These are phyloP conservation scores for Blennius ocellaris DNA, from an alignment of 2,113 vertebrate species.

Conservation along the genomic window DNA sequence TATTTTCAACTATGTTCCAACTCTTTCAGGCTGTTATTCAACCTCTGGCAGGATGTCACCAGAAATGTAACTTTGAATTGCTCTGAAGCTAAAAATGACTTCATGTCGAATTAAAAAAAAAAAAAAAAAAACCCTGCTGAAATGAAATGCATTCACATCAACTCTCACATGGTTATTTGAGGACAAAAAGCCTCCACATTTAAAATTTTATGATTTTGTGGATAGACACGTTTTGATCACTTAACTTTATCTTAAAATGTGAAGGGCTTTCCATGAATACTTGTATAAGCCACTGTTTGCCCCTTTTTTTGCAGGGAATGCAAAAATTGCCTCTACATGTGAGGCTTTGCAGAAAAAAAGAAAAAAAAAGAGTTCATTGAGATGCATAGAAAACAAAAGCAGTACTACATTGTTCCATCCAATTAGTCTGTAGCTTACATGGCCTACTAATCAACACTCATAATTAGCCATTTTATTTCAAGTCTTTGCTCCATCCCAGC, in stretches of 20 bases:
- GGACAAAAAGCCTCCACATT: constrained; percentile 10
- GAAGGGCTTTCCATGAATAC: constrained; percentile 1
- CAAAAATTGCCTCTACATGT: constrained; percentile 41
- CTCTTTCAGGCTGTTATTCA: background rate
- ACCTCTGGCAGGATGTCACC: background rate
- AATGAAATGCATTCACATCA: background rate
- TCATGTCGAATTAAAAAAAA: background rate
- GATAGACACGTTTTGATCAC: constrained; percentile 17
- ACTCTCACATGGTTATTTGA: constrained; percentile 2
- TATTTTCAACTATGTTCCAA: background rate
- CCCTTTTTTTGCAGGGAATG: constrained; percentile 30
- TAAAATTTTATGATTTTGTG: background rate
- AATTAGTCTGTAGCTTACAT: constrained; percentile 69
- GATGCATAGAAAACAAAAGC: constrained; percentile 60
- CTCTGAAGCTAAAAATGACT: background rate
- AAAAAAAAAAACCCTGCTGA: background rate
- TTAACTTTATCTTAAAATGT: background rate
- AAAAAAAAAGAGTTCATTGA: constrained; percentile 44
- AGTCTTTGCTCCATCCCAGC: constrained; percentile 64
- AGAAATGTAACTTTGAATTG: background rate
- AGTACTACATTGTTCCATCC: constrained; percentile 61
- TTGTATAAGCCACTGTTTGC: constrained; percentile 15
- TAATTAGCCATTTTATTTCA: constrained; percentile 77
- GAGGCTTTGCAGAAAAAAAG: constrained; percentile 33
- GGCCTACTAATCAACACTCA: constrained; percentile 63